Evolutionary conservation across 2,797 vertebrate species (phyloP).

Genomic region (Carcharodon carcharias): DNA sequence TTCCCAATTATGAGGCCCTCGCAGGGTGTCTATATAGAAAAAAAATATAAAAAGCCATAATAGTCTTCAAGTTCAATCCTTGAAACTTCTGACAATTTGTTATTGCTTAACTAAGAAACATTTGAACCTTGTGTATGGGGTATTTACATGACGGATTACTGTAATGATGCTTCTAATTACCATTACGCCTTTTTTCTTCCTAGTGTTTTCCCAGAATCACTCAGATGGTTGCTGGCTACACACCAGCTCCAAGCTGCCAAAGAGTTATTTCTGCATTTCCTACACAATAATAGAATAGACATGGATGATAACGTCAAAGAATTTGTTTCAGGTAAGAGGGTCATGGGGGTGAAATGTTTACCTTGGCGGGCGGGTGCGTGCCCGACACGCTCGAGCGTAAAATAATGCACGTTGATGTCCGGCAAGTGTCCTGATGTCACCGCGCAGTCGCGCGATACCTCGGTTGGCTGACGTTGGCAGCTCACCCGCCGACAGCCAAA

Average conservation of each 20-base stretch:
- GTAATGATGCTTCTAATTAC: not conserved
- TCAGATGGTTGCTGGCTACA: slow-evolving; percentile 93
- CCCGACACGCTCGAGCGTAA: too few species aligned
- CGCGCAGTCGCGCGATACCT: too few species aligned
- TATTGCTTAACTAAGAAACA: not conserved
- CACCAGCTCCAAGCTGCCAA: slow-evolving; percentile 83
- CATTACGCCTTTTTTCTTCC: not conserved
- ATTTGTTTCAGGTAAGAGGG: slow-evolving; percentile 71
- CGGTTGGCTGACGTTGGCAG: too few species aligned
- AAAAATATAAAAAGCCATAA: too few species aligned
- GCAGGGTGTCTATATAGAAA: not conserved
- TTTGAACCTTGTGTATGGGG: not conserved
- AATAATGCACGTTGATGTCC: too few species aligned
- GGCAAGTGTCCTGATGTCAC: too few species aligned
- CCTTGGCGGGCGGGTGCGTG: too few species aligned
- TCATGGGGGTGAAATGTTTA: too few species aligned
- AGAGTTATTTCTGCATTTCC: slow-evolving; percentile 77
- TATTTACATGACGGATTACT: not conserved
- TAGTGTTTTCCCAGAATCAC: slow-evolving; percentile 90
- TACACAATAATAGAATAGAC: slow-evolving; percentile 74
- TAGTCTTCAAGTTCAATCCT: not conserved
- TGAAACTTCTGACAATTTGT: not conserved
- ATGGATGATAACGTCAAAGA: slow-evolving; percentile 69
- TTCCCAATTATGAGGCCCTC: not conserved
- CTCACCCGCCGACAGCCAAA: too few species aligned